phyloP scores from a whole-genome alignment of 2,113 vertebrate genomes.

The Thymallus thymallus region DNA sequence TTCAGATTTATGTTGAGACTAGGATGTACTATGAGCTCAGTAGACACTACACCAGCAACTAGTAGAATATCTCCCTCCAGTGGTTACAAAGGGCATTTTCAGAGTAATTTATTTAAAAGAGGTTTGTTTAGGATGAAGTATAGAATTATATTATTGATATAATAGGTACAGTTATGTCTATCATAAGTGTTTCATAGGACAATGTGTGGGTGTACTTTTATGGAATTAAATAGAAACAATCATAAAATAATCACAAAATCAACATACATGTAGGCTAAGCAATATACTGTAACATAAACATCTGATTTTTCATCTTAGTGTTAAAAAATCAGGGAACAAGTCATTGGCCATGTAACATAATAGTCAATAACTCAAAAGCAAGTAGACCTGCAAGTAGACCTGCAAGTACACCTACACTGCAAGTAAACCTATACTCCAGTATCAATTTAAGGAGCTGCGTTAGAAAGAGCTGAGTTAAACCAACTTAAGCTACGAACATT shows the following conservation, averaged over 20 bases:
- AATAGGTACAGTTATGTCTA: not conserved
- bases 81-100: slow-evolving; percentile 38
- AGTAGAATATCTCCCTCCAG: slow-evolving; percentile 65
- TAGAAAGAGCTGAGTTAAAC: not conserved
- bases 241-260: not conserved
- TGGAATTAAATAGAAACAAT: not conserved
- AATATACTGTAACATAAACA: not conserved
- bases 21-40: not conserved
- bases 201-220: not conserved
- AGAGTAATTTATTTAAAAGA: slow-evolving; percentile 1
- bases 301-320: not conserved
- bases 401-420: no score
- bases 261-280: not conserved
- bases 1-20: not conserved
- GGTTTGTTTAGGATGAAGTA: slow-evolving; percentile 1
- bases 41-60: not conserved
- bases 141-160: not conserved
- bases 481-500: not conserved
- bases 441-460: not conserved
- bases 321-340: not conserved
- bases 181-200: not conserved
- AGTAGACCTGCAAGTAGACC: no score
- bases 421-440: not conserved
- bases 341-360: not conserved
- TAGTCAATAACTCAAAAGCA: not conserved